These are phyloP conservation scores for Phalacrocorax pelagicus DNA, from an alignment of 2,113 vertebrate genomes.

Conservation along the genomic window DNA sequence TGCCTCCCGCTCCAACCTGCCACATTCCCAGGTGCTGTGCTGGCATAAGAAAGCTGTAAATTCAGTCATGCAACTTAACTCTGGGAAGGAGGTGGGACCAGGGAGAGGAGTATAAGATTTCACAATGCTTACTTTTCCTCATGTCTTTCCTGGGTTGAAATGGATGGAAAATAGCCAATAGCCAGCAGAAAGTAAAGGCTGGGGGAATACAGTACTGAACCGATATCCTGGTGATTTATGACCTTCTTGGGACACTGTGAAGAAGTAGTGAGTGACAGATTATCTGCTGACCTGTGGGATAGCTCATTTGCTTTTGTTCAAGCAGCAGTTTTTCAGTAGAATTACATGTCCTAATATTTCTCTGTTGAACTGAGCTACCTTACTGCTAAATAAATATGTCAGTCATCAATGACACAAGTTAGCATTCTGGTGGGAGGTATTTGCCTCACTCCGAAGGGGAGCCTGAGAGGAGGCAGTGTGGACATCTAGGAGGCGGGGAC, in stretches of 20 bases:
- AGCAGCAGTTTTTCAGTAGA: conserved; percentile 12
- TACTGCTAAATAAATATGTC: conserved; percentile 12
- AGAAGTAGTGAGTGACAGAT: conserved; percentile 37
- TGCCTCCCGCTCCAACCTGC: neutral
- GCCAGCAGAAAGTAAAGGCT: neutral
- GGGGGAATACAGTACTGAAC: neutral
- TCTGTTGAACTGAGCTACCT: neutral
- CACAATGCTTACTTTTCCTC: neutral
- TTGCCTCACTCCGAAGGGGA: neutral
- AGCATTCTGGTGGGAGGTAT: neutral
- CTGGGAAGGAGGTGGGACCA: neutral
- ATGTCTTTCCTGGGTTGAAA: neutral
- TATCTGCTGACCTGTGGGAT: neutral
- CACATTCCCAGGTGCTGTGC: neutral
- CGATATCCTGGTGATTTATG: neutral
- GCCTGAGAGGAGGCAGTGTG: neutral
- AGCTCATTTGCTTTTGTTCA: conserved; percentile 46
- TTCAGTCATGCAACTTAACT: neutral
- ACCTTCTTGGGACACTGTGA: conserved; percentile 12
- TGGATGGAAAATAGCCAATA: neutral
- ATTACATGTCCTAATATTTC: neutral
- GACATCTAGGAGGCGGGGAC: neutral
- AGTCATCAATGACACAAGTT: neutral
- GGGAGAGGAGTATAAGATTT: neutral
- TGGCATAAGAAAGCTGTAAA: neutral